Conservation (phyloP, 2,113 vertebrate genomes). For the Ancistrus triradiatus region DNA sequence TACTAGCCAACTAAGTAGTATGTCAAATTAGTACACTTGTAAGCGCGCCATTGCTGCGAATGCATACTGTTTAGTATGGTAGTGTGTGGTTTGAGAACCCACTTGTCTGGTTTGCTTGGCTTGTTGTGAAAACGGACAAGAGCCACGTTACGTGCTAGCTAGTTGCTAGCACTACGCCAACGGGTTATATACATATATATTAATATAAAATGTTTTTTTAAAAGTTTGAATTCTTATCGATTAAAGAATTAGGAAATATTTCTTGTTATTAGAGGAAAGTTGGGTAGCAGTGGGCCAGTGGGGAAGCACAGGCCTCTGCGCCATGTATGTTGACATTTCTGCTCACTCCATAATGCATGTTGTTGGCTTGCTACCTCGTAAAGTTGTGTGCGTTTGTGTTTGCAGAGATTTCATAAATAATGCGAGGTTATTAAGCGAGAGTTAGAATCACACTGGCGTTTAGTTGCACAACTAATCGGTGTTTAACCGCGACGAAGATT, state of each 20-base stretch:
- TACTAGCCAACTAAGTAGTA: background rate
- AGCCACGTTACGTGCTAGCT: background rate
- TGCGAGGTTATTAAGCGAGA: background rate
- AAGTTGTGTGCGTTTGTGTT: background rate
- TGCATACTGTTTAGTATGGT: background rate
- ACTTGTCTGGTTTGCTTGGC: background rate
- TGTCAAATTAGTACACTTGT: background rate
- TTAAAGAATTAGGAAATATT: no score
- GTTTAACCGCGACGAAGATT: no score
- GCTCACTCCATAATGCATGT: background rate
- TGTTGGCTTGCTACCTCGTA: no score
- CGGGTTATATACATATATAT: no score
- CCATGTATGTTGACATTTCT: slow-evolving; percentile 27
- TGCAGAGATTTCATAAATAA: background rate
- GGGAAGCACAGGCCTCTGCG: slow-evolving; percentile 12
- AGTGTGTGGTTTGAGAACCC: background rate
- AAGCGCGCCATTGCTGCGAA: background rate
- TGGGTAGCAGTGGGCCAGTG: no score
- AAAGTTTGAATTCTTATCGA: no score
- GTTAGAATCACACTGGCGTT: no score
- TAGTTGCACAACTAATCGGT: no score
- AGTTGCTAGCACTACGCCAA: background rate
- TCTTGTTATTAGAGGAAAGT: no score
- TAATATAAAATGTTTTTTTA: no score
- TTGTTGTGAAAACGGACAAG: background rate